Evolutionary conservation across 2,888 invertebrate genomes (phyloP), one percentile per base, ranked within the genome.

Genomic region (Eupeodes luniger): DNA sequence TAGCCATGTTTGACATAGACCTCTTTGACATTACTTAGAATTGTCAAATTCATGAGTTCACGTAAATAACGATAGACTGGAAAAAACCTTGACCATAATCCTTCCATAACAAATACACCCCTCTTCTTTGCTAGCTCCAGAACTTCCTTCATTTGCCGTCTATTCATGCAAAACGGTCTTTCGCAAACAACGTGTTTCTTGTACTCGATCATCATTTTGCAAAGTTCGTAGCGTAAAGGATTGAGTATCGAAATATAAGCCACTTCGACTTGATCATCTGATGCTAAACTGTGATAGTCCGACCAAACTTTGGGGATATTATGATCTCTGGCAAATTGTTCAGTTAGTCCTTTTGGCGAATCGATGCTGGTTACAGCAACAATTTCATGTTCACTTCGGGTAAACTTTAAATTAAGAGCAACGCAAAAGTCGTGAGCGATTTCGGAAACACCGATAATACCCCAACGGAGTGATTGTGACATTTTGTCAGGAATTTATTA

Each of bases 171-270:
- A 85, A 98, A 93, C 0, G 98, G 97, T 92, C 98, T 98, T 93
- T 98, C 98, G 92, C 98, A 97, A 4, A 98, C 93, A 4, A 98
- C 96, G 91, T 97, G 96, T 92, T 98, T 98, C 0, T 97, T 97
- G 90, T 95, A 94, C 84, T 96, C 95, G 36, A 98, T 94, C 95
- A 97, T 96, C 89, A 96, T 91, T 91, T 96, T 96, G 0, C 95
- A 94, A 11, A 96, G 93, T 34, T 95, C 94, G 88, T 95, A 95
- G 93, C 98, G 98, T 80, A 95, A 94, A 0, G 96, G 94, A 92
- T 97, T 96, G 16, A 98, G 93, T 3, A 95, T 94, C 7, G 97
- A 98, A 81, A 98, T 95, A 92, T 98, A 98, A 0, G 96, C 96
- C n/a, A 98, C 95, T 92, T 98, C 97, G 91, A 98, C 94, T 91